Base-by-base conservation (phyloP, 2,113 vertebrate genomes). In the Fukomys damarensis region DNA sequence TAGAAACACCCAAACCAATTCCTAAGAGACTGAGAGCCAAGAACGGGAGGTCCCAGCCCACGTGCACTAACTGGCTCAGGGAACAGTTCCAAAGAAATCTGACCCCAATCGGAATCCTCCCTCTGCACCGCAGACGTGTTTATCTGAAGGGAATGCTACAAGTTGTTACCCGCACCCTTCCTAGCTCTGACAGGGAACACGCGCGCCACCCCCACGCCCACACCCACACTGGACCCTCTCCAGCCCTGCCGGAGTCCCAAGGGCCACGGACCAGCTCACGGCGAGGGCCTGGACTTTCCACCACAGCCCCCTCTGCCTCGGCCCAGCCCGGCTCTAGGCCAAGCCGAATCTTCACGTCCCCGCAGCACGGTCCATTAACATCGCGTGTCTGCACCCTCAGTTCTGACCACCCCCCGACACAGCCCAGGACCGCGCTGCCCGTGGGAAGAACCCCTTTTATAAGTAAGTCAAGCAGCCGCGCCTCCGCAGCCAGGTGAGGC, bases 31-130 rank as follows among this genome's bases (percentile, higher is more conserved):
- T 3, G 13, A 32, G 28, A 0, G 80, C 94, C 4, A 28, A 63
- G 93, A 84, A 74, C 68, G 10, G 82, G 65, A 41, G 72, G 82
- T 56, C 26, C 12, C 2, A 19, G 89, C 93, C 81, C 96, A 96
- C 95, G 95, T 95, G 97, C 96, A 89, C 89, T 77, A 46, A 46
- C 72, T 97, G 84, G 94, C 68, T 66, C 2, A 3, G 89, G 79
- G 93, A 70, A 46, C 72, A 2, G 4, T 22, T 83, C 96, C 91
- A 56, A 4, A 7, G 81, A 88, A 83, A 88, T 77, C 88, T 9
- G 91, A 88, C 82, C 65, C 43, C 0, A 22, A 8, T 41, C 5
- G 16, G 61, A 81, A 46, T 76, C 86, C 19, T 85, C 95, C 74
- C 28, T 52, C 77, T 35, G 61, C 93, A 22, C 30, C 2, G 28